Evolutionary conservation across 2,113 vertebrate species (phyloP), one percentile per base, ranked within the genome.

Genomic region (Trichechus manatus): DNA sequence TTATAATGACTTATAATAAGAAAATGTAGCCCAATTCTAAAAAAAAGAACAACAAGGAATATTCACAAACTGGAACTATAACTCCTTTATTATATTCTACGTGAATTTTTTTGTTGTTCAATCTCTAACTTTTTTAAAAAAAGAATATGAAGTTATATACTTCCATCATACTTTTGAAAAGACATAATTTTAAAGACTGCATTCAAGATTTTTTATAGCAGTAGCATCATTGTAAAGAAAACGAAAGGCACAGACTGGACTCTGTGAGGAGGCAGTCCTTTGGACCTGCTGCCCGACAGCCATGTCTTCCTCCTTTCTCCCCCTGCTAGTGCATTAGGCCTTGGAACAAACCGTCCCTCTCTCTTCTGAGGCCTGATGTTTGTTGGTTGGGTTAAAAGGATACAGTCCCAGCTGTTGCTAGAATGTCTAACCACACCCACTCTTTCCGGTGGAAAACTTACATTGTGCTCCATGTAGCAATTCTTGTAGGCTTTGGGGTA

Each of bases 1-100:
- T 74, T 89, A 44, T 64, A 59, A 72, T 93, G 27, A 93, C 27
- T 5, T 63, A 31, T 72, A 96, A 42, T n/a, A 82, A 94, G 56
- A 91, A 90, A 80, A 6, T 23, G 39, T 3, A 78, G 10, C 56
- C 44, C 4, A 91, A 66, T 59, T 93, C 15, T 19, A 70, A 85
- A 33, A 39, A 80, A 85, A 39, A 23, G 72, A 44, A 1, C 74
- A 44, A 44, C n/a, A 93, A 66, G 20, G 17, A 63, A 87, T 56
- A 39, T 5, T 90, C 25, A 75, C 56, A 53, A 86, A 79, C 31
- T 42, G 1, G 0, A 80, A 44, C 50, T 66, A 9, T 50, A 39
- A 53, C 2, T 23, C 4, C 25, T 81, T 85, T 72, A 44, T 84
- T 9, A 89, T 91, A 56, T 93, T 90, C 2, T 7, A 23, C 25